Percentiles rank a stretch among this genome's conserved stretches.
Evolutionary conservation across 2,113 vertebrate genomes (phyloP).

Genomic region (Odontophorus gujanensis): DNA sequence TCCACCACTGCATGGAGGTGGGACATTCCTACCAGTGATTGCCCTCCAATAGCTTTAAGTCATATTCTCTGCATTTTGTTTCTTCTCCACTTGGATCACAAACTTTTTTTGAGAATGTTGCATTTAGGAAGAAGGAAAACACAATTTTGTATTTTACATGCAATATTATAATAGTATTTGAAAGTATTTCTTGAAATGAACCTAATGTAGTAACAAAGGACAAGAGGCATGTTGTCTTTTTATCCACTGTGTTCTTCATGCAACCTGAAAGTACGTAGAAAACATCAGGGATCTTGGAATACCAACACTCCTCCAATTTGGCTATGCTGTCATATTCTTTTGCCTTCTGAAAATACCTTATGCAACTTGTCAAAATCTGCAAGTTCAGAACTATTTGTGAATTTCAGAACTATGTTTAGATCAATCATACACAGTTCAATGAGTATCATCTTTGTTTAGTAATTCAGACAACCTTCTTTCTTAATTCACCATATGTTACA

Average conservation of each 20-base stretch:
- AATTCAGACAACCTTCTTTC: background rate
- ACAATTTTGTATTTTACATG: background rate
- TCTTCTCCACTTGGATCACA: background rate
- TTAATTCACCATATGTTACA: background rate
- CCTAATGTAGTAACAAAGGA: background rate
- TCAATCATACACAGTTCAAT: background rate
- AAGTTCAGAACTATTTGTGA: background rate
- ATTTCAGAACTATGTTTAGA: background rate
- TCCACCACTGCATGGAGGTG: background rate
- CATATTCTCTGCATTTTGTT: background rate
- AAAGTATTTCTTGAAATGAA: background rate
- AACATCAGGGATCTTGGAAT: background rate
- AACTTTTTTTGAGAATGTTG: background rate
- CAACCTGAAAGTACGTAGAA: background rate
- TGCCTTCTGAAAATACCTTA: background rate
- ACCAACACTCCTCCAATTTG: background rate
- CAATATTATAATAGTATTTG: background rate
- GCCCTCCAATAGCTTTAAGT: background rate
- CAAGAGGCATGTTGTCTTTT: background rate
- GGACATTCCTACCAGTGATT: background rate
- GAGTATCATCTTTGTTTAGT: background rate
- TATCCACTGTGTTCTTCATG: background rate
- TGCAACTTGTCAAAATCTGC: background rate
- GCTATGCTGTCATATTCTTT: background rate
- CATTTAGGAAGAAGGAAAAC: background rate